phyloP scores from a whole-genome alignment of 2,113 vertebrate genomes.

The Lepisosteus oculatus region DNA sequence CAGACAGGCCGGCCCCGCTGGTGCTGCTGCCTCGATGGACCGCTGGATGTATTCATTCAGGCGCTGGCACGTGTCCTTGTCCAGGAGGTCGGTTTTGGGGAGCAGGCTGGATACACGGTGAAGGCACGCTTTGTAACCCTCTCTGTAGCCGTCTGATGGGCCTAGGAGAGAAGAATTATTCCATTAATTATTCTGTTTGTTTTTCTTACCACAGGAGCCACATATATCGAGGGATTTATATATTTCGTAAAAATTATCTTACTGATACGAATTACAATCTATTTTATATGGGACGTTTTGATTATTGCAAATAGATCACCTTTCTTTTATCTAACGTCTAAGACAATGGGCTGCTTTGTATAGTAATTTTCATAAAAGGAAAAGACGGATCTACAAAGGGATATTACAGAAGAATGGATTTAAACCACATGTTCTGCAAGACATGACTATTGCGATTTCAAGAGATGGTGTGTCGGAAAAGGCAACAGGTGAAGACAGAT shows the following conservation, averaged over 20 bases:
- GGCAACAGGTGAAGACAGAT: neutral
- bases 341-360: too few species aligned
- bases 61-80: slow-evolving; percentile 54
- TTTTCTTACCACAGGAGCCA: neutral
- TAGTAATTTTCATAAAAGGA: neutral
- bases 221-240: too few species aligned
- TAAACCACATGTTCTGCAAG: too few species aligned
- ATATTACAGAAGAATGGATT: neutral
- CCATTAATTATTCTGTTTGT: slow-evolving; percentile 14
- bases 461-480: too few species aligned
- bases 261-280: too few species aligned
- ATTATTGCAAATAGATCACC: too few species aligned
- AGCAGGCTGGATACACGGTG: slow-evolving; percentile 67
- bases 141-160: slow-evolving; percentile 60
- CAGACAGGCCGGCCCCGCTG: slow-evolving; percentile 37
- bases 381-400: neutral
- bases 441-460: too few species aligned
- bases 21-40: slow-evolving; percentile 30
- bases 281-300: too few species aligned
- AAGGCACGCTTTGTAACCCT: slow-evolving; percentile 78
- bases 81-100: slow-evolving; percentile 56
- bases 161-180: slow-evolving; percentile 38
- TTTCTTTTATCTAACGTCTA: neutral
- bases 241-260: too few species aligned
- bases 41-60: slow-evolving; percentile 68